Evolutionary conservation across 2,113 vertebrate genomes (phyloP).

Genomic region (Chiloscyllium plagiosum): DNA sequence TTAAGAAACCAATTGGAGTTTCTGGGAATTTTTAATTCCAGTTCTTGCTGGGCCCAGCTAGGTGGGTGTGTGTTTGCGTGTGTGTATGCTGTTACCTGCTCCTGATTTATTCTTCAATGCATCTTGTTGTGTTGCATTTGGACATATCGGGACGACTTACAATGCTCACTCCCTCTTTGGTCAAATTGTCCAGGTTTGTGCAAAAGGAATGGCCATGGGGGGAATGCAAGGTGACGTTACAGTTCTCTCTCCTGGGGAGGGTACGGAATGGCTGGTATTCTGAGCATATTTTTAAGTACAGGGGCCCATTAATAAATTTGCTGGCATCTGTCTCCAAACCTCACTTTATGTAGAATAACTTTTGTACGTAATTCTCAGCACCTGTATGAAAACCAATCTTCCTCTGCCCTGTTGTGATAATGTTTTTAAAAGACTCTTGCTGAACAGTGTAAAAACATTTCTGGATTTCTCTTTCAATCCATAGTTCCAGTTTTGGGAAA

Average conservation of each 20-base stretch:
- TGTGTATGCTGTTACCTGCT: not conserved
- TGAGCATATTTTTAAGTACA: not conserved
- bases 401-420: slow-evolving; percentile 1
- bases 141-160: not conserved
- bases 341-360: not conserved
- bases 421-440: not conserved
- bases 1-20: not conserved
- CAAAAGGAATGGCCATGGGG: not conserved
- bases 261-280: not conserved
- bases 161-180: not conserved
- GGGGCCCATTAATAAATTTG: not conserved
- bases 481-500: not conserved
- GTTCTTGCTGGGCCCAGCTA: too few species aligned
- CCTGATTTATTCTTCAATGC: not conserved
- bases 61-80: too few species aligned
- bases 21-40: not conserved
- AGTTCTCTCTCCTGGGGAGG: not conserved
- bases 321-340: not conserved
- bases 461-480: not conserved
- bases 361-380: not conserved
- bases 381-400: not conserved
- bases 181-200: not conserved
- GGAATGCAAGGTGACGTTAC: not conserved
- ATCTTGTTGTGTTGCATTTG: not conserved
- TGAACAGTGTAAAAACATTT: slow-evolving; percentile 20